Evolutionary conservation across 2,113 vertebrate species (phyloP).

Genomic region (Pionites leucogaster): DNA sequence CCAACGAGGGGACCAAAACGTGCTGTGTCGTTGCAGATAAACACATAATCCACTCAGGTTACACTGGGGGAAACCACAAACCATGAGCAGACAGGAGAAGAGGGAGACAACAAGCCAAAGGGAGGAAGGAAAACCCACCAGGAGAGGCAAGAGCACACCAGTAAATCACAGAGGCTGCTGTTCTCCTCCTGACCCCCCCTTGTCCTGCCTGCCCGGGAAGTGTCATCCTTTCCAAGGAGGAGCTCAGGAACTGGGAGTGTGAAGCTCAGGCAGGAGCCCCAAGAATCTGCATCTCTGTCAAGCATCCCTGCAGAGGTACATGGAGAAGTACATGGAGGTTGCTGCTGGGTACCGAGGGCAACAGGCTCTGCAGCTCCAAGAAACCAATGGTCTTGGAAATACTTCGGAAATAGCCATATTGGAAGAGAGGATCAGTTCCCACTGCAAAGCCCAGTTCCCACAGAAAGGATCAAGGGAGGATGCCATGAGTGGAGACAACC

Average conservation of each 20-base stretch:
- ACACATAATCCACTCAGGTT: conserved; percentile 51
- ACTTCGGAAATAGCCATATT: background rate
- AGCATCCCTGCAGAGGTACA: background rate
- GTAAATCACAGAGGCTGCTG: background rate
- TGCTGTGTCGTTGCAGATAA: background rate
- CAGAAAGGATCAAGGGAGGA: background rate
- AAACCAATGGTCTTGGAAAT: background rate
- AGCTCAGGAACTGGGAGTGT: background rate
- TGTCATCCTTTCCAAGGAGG: background rate
- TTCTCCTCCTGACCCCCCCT: background rate
- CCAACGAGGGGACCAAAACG: background rate
- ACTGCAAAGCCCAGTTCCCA: background rate
- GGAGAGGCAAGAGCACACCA: background rate
- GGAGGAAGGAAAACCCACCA: background rate
- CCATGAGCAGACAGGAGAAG: conserved; percentile 14
- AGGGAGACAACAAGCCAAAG: background rate
- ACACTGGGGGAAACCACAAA: conserved; percentile 7
- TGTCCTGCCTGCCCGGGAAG: background rate
- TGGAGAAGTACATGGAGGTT: background rate
- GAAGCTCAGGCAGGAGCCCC: background rate
- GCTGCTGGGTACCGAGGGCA: background rate
- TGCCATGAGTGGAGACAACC: background rate
- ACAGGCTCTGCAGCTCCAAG: background rate
- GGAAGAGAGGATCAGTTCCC: background rate
- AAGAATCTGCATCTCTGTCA: background rate